Conservation (phyloP, 2,797 vertebrate genomes). For the Peromyscus melanophrys region DNA sequence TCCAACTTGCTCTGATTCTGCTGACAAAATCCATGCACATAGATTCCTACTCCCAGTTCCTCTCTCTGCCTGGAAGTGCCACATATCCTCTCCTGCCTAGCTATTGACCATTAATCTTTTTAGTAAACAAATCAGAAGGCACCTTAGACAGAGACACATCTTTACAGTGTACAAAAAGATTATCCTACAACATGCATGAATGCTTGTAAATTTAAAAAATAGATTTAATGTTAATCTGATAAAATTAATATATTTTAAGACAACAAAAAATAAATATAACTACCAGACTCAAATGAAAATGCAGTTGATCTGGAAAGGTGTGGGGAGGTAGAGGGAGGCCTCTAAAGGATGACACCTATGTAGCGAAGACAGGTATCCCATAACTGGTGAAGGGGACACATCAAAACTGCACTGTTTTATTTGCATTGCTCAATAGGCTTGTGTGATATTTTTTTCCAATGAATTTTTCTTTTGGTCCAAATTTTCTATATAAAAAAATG, state of each 20-base stretch:
- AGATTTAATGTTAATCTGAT: constrained; percentile 34
- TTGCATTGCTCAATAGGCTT: background rate
- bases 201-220: background rate
- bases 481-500: background rate
- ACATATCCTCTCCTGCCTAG: background rate
- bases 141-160: background rate
- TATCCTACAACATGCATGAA: background rate
- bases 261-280: constrained; percentile 31
- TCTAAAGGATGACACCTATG: background rate
- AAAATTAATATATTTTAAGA: constrained; percentile 11
- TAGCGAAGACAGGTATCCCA: background rate
- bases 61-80: background rate
- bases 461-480: background rate
- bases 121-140: background rate
- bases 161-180: background rate
- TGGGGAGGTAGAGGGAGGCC: background rate
- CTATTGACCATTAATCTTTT: background rate
- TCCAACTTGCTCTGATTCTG: background rate
- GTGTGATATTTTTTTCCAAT: background rate
- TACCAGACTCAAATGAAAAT: constrained; percentile 5
- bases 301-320: background rate
- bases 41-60: background rate
- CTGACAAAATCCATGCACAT: background rate
- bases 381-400: background rate
- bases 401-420: background rate